These are phyloP conservation scores for Pyxicephalus adspersus DNA, from an alignment of 2,113 vertebrate species.

Conservation along the genomic window DNA sequence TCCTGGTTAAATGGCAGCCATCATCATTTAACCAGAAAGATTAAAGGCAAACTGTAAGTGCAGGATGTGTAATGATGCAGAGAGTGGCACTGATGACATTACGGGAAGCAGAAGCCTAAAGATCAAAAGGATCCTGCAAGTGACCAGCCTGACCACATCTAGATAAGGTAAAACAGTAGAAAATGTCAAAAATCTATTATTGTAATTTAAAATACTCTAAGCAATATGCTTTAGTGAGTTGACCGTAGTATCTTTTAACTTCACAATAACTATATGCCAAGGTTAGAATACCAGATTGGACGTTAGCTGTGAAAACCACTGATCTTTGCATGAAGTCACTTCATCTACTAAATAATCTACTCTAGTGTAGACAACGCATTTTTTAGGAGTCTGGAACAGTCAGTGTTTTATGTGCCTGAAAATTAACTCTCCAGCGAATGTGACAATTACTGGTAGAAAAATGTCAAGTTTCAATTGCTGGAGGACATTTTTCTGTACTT, in stretches of 20 bases:
- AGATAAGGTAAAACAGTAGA: no score
- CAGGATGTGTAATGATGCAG: no score
- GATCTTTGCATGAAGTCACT: neutral
- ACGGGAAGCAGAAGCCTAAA: no score
- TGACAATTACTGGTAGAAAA: slow-evolving; percentile 29
- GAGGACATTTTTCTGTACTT: slow-evolving; percentile 5
- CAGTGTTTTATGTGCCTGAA: slow-evolving; percentile 17
- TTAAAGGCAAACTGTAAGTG: no score
- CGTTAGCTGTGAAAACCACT: neutral
- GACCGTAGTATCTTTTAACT: neutral
- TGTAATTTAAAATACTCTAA: no score
- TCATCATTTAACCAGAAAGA: no score
- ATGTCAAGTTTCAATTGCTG: neutral
- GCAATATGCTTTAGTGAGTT: no score
- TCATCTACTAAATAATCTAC: neutral
- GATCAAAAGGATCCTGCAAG: no score
- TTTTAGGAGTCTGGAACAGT: slow-evolving; percentile 31
- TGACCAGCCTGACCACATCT: no score
- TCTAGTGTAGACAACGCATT: neutral
- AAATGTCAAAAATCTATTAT: no score
- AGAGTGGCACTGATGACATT: no score
- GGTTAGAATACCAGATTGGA: neutral
- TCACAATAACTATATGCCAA: neutral
- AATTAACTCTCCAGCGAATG: slow-evolving; percentile 31
- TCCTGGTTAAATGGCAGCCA: no score